Percentiles rank a stretch among this genome's conserved stretches.
Evolutionary conservation across 2,797 vertebrate genomes (phyloP).

Genomic region (Pseudochirops corinnae): DNA sequence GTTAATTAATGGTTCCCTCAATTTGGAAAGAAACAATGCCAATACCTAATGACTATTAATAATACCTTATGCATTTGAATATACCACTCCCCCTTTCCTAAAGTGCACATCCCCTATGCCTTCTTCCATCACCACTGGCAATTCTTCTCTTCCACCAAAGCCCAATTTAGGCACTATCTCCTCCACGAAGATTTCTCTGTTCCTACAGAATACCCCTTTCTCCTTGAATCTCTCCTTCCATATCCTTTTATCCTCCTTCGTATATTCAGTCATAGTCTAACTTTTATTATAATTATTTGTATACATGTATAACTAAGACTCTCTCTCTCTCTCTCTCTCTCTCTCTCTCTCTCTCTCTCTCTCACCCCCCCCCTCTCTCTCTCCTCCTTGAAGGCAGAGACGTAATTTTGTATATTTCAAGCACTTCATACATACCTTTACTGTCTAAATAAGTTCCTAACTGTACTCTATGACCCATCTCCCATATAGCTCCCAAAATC

Average conservation of each 20-base stretch:
- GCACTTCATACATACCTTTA: background rate
- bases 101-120: background rate
- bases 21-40: background rate
- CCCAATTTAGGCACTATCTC: background rate
- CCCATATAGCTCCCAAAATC: background rate
- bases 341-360: too few relatives aligned
- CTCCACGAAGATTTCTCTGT: background rate
- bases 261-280: background rate
- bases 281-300: background rate
- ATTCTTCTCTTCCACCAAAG: background rate
- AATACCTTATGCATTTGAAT: background rate
- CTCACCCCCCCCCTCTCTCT: too few relatives aligned
- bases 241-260: background rate
- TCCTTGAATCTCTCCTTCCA: background rate
- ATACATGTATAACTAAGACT: background rate
- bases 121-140: background rate
- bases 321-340: too few relatives aligned
- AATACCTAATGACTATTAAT: background rate
- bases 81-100: background rate
- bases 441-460: background rate
- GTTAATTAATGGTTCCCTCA: constrained; percentile 10
- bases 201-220: background rate
- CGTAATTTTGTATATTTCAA: background rate
- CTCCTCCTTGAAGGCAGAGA: background rate
- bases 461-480: background rate